Percentiles rank a stretch among this genome's conserved stretches.
These are phyloP conservation scores for Varecia variegata DNA, from an alignment of 2,797 vertebrate genomes.

Conservation along the genomic window DNA sequence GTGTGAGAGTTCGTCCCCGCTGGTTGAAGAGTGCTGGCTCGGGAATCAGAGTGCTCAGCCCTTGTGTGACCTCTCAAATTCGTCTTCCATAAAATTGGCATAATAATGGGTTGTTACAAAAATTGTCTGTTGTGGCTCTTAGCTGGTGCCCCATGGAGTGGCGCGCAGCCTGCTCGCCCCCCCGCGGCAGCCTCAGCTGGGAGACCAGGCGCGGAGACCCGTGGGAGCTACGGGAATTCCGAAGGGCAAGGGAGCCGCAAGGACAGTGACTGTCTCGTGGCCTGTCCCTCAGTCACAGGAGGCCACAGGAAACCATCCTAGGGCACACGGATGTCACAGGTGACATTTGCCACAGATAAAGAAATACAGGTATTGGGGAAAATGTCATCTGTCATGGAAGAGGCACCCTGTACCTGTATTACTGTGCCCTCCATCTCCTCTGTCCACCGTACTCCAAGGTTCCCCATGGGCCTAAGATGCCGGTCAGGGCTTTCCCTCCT, in stretches of 20 bases:
- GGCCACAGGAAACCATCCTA: background rate
- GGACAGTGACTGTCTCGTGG: background rate
- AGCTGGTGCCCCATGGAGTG: background rate
- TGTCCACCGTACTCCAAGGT: background rate
- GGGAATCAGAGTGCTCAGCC: background rate
- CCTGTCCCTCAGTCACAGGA: background rate
- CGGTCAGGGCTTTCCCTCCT: rapidly evolving
- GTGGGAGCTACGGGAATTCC: background rate
- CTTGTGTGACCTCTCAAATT: background rate
- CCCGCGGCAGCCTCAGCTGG: background rate
- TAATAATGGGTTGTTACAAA: background rate
- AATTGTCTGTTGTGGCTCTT: background rate
- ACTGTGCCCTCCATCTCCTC: background rate
- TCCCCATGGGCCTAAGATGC: background rate
- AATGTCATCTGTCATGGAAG: background rate
- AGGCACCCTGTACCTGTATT: too few species aligned
- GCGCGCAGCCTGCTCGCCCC: background rate
- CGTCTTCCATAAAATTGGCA: background rate
- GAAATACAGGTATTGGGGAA: background rate
- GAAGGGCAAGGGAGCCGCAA: background rate
- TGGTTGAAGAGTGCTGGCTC: background rate
- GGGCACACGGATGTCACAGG: background rate
- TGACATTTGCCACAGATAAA: background rate
- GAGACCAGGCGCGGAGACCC: background rate
- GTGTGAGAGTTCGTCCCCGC: background rate